Conservation (phyloP, 2,888 invertebrate species). For the Coenonympha arcania region DNA sequence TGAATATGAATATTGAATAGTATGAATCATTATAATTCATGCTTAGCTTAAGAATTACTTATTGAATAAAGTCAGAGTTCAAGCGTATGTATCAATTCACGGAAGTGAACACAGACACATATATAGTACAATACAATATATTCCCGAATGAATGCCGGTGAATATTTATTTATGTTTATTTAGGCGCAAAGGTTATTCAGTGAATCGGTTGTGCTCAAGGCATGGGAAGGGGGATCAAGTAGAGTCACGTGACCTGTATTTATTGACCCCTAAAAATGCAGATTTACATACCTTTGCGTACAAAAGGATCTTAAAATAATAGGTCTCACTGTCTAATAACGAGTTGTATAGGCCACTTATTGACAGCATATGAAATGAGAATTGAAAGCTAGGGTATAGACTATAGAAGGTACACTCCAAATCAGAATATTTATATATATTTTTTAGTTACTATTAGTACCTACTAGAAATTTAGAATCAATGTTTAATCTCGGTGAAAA, state of each 20-base stretch:
- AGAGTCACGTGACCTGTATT: conserved; percentile 11
- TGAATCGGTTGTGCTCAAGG: conserved; percentile 17
- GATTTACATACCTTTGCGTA: conserved; percentile 4
- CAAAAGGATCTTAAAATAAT: conserved; percentile 2
- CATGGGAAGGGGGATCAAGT: conserved; percentile 17
- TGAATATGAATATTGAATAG: neutral
- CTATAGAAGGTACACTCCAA: too few species aligned
- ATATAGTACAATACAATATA: conserved; percentile 10
- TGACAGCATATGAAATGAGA: too few species aligned
- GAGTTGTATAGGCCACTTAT: too few species aligned
- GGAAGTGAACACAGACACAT: too few species aligned
- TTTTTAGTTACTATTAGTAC: too few species aligned
- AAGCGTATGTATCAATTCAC: conserved; percentile 7
- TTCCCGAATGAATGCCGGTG: conserved; percentile 3
- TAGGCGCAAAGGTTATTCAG: conserved; percentile 14
- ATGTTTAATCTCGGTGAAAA: too few species aligned
- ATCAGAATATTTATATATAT: too few species aligned
- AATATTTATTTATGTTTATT: conserved; percentile 18
- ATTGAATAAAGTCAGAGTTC: conserved; percentile 6
- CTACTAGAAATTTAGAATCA: too few species aligned
- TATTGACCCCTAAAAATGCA: conserved; percentile 12
- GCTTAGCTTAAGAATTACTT: neutral
- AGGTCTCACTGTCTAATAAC: too few species aligned
- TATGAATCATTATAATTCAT: conserved; percentile 4
- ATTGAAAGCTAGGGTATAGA: too few species aligned